Conservation (phyloP, 2,888 invertebrate genomes). For the Drosophila nr. perissopoda region DNA sequence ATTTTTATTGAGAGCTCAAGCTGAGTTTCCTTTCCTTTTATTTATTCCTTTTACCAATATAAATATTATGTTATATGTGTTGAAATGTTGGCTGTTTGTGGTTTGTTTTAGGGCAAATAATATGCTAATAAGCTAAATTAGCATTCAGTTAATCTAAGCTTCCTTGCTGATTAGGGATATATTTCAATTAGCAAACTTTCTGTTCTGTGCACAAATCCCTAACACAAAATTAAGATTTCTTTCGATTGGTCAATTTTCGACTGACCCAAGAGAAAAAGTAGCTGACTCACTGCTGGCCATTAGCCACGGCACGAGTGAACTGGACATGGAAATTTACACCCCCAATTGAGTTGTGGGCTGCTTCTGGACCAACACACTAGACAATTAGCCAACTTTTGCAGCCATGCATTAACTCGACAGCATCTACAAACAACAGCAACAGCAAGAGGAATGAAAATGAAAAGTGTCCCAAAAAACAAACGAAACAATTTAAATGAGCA, state of each 20-base stretch:
- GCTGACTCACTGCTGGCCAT: constrained; percentile 46
- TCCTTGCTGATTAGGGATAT: constrained; percentile 22
- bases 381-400: constrained; percentile 77
- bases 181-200: constrained; percentile 46
- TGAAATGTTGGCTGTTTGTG: not conserved
- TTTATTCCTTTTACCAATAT: too few relatives aligned
- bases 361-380: constrained; percentile 38
- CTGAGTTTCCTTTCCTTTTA: too few relatives aligned
- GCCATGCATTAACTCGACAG: constrained; percentile 73
- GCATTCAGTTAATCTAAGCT: constrained; percentile 15
- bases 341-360: constrained; percentile 40
- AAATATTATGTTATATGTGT: too few relatives aligned
- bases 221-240: constrained; percentile 24
- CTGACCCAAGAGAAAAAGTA: not conserved
- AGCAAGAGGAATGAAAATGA: constrained; percentile 49
- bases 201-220: constrained; percentile 8
- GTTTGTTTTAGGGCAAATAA: not conserved
- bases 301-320: constrained; percentile 1
- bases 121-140: constrained; percentile 20
- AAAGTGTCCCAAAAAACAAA: constrained; percentile 48
- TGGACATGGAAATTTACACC: constrained; percentile 32
- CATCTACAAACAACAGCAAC: constrained; percentile 33
- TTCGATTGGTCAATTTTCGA: constrained; percentile 22
- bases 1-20: not conserved
- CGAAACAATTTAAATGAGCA: constrained; percentile 72